Evolutionary conservation across 2,113 vertebrate species (phyloP), one percentile per base, ranked within the genome.

Genomic region (Etheostoma spectabile): DNA sequence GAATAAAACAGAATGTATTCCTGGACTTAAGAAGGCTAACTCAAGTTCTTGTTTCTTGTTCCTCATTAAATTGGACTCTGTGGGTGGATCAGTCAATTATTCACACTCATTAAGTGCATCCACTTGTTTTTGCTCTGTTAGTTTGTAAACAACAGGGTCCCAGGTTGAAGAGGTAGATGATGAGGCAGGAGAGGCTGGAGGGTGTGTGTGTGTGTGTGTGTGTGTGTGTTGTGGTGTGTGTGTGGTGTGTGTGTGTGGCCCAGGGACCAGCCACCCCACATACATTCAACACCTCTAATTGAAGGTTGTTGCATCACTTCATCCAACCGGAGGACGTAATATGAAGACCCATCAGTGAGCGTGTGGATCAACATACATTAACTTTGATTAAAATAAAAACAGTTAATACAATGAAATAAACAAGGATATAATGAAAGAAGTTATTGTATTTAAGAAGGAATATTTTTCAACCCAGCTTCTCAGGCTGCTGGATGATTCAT

Each of bases 241-340:
- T 48, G 49, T 56, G 79, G 45, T 46, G 24, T 72, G 52, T 52
- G 53, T 57, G 68, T 66, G 52, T 67, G 49, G 14, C 22, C 51
- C 61, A 55, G 73, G 73, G 60, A 6, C 30, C 55, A 51, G n/a
- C 13, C 61, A 45, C 59, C 19, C 74, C 42, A 63, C 0, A 53
- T 18, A 49, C 22, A 74, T 57, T 84, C 74, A n/a, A 75, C 86
- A 84, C 82, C 82, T 87, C 21, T 87, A 87, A 87, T 84, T 87
- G 74, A 70, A 49, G 63, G 56, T 16, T 60, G 45, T 73, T 67
- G 62, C 68, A 78, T 78, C 62, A 67, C 35, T 51, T 27, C n/a
- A 46, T 64, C 19, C 24, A 33, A 27, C 59, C 55, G n/a, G 57
- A 70, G n/a, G 63, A 71, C 65, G 24, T 46, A 49, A 84, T 35